Evolutionary conservation across 2,797 vertebrate genomes (phyloP).

Genomic region (Sciurus vulgaris): DNA sequence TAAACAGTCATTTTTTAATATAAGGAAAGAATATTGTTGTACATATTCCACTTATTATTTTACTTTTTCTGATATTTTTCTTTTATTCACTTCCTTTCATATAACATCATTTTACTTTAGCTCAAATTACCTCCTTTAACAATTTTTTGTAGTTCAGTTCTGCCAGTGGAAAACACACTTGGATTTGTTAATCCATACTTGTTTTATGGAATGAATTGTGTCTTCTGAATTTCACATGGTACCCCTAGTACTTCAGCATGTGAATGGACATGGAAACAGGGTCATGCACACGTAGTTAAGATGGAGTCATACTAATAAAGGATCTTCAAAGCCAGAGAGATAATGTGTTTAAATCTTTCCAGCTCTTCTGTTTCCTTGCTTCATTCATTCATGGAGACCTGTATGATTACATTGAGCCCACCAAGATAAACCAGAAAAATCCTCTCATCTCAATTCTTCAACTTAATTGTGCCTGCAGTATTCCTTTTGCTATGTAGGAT

Average conservation of each 20-base stretch:
- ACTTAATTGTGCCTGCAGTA: not conserved
- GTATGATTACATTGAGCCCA: not conserved
- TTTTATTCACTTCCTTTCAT: not conserved
- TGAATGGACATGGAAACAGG: not conserved
- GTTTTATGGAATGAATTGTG: not conserved
- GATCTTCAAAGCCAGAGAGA: not conserved
- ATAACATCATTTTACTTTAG: not conserved
- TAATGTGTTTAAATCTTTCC: not conserved
- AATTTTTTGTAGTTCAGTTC: not conserved
- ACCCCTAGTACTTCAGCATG: not conserved
- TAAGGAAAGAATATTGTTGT: not conserved
- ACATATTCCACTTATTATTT: not conserved
- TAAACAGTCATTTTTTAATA: not conserved
- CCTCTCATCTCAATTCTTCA: not conserved
- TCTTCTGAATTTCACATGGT: not conserved
- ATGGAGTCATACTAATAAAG: not conserved
- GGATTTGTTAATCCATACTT: not conserved
- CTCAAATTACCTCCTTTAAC: not conserved
- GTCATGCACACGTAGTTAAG: not conserved
- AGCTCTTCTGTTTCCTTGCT: not conserved
- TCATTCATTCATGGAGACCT: not conserved
- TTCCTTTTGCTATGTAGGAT: not conserved
- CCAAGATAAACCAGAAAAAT: not conserved
- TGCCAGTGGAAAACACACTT: not conserved
- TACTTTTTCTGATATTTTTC: not conserved